phyloP scores from a whole-genome alignment of 2,888 invertebrate genomes.

The Fissipunctia ypsillon region DNA sequence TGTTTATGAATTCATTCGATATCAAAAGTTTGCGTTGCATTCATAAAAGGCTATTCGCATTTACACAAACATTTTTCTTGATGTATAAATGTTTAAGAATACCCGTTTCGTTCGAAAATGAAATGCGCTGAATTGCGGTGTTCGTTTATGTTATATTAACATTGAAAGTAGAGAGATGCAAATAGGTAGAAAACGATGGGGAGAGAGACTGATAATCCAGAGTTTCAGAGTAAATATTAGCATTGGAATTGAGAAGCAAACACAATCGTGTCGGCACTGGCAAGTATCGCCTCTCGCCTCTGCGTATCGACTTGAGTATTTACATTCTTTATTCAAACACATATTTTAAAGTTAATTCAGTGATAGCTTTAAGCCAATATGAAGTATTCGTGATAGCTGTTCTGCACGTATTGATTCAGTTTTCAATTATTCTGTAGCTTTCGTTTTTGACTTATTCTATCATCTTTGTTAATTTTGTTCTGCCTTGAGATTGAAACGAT shows the following conservation, averaged over 20 bases:
- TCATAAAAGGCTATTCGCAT: conserved; percentile 49
- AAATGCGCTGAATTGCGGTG: conserved; percentile 26
- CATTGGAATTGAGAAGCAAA: conserved; percentile 78
- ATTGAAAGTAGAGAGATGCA: conserved; percentile 63
- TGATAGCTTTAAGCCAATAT: conserved; percentile 27
- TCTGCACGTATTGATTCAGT: conserved; percentile 37
- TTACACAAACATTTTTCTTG: conserved; percentile 40
- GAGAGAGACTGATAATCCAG: conserved; percentile 69
- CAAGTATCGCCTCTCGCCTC: conserved; percentile 72
- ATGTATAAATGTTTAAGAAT: conserved; percentile 24
- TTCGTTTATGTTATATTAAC: conserved; percentile 37
- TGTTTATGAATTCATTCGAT: conserved; percentile 51
- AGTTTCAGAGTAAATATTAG: conserved; percentile 76
- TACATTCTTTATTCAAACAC: conserved; percentile 64
- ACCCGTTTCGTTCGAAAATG: conserved; percentile 20
- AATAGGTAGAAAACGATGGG: conserved; percentile 63
- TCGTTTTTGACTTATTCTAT: not conserved
- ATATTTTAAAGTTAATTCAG: conserved; percentile 61
- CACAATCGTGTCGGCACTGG: conserved; percentile 68
- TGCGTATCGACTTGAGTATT: conserved; percentile 70
- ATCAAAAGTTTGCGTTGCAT: conserved; percentile 44
- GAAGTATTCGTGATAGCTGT: conserved; percentile 24
- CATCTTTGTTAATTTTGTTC: not conserved
- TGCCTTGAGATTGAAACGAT: not conserved
- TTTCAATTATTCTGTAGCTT: conserved; percentile 3